A percentile compares a stretch with the other conserved stretches of the same genome.
Conservation (phyloP, 2,113 vertebrate genomes). For the Cyanoramphus novaezelandiae region DNA sequence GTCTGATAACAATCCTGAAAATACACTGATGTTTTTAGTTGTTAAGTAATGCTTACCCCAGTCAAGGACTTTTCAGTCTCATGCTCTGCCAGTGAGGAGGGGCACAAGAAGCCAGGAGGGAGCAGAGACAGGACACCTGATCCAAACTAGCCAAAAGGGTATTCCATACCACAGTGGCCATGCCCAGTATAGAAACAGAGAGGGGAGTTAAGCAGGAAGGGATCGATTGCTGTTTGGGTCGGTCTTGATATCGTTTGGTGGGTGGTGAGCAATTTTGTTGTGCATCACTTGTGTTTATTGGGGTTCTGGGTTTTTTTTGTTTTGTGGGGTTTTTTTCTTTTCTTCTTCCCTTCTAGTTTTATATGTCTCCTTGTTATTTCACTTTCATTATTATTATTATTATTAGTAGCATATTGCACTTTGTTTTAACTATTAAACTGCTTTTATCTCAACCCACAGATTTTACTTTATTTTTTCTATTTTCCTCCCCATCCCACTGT, state of each 20-base stretch:
- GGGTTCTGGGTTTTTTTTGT: neutral
- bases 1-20: neutral
- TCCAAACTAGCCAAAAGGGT: neutral
- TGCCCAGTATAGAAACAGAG: neutral
- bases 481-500: neutral
- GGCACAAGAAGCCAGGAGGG: neutral
- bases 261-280: neutral
- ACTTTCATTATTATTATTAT: neutral
- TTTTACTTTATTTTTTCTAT: neutral
- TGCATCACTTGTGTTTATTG: neutral
- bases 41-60: neutral
- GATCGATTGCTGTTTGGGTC: neutral
- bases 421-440: neutral
- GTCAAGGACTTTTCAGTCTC: neutral
- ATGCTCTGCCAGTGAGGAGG: neutral
- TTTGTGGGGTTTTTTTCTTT: neutral
- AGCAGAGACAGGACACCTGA: neutral
- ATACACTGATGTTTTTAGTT: neutral
- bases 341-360: neutral
- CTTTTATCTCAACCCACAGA: neutral
- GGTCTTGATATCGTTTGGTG: neutral
- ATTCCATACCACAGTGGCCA: neutral
- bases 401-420: neutral
- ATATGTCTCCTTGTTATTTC: neutral
- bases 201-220: neutral